Evolutionary conservation across 2,113 vertebrate genomes (phyloP).

Genomic region (Arenaria interpres): DNA sequence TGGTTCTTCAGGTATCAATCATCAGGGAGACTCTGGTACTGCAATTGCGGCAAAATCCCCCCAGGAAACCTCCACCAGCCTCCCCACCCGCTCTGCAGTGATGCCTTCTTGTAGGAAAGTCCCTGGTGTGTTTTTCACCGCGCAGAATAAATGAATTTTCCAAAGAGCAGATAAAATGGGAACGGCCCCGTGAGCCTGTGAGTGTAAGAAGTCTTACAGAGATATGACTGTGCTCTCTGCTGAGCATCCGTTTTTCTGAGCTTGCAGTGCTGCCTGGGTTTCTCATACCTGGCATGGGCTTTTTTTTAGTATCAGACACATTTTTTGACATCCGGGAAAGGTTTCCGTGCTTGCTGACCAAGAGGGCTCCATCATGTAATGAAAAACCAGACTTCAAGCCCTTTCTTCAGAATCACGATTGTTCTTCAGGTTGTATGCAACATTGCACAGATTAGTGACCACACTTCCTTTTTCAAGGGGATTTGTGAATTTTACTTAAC

Average conservation of each 20-base stretch:
- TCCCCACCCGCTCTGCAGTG: neutral
- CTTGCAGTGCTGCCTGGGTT: neutral
- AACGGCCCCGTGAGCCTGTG: neutral
- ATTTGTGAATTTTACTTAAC: conserved; percentile 2
- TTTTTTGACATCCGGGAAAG: neutral
- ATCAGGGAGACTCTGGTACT: neutral
- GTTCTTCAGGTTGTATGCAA: neutral
- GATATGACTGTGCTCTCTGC: neutral
- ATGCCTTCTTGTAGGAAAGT: neutral
- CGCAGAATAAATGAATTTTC: neutral
- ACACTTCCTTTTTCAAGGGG: neutral
- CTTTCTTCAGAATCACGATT: neutral
- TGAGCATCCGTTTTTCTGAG: neutral
- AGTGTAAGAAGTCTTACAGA: neutral
- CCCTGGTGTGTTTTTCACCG: neutral
- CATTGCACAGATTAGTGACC: neutral
- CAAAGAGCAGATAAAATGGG: neutral
- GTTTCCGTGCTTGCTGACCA: neutral
- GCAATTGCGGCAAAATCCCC: neutral
- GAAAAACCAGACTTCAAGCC: neutral
- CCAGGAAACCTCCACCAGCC: neutral
- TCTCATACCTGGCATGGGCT: neutral
- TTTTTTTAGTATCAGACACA: neutral
- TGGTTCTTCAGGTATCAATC: neutral
- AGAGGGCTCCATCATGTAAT: neutral